Conservation (phyloP, 2,888 invertebrate species). For the Muschampia plurimacula region DNA sequence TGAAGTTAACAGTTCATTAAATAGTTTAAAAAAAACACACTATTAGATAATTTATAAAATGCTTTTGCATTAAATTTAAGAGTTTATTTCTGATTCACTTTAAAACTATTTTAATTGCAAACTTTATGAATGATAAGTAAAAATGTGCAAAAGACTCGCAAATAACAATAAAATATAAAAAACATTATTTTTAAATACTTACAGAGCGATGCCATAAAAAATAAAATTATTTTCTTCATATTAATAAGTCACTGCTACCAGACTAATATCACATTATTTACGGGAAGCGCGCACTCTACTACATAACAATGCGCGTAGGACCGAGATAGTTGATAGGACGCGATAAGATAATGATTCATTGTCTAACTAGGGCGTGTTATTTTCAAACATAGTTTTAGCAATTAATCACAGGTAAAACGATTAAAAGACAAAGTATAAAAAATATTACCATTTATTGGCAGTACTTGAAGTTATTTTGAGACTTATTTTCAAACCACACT, state of each 20-base stretch:
- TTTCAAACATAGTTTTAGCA: constrained; percentile 5
- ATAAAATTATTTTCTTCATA: constrained; percentile 19
- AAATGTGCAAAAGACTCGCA: not conserved
- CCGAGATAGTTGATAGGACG: constrained; percentile 47
- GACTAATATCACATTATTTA: constrained; percentile 26
- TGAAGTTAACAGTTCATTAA: too few species aligned
- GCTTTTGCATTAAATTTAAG: too few species aligned
- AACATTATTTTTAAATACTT: constrained; percentile 11
- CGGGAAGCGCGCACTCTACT: constrained; percentile 22
- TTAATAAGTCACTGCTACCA: constrained; percentile 10
- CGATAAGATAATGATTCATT: constrained; percentile 73
- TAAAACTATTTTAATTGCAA: too few species aligned
- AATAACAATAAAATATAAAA: not conserved
- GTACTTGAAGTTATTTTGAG: not conserved
- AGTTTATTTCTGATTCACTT: not conserved
- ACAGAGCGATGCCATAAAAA: constrained; percentile 19
- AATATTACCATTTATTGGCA: constrained; percentile 45
- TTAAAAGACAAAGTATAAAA: constrained; percentile 36
- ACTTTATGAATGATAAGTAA: too few species aligned
- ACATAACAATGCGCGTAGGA: constrained; percentile 30
- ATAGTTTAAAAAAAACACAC: too few species aligned
- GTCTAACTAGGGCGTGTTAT: constrained; percentile 52
- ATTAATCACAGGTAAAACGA: constrained; percentile 16
- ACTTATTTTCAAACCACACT: not conserved
- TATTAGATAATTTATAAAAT: too few species aligned